Evolutionary conservation across 2,888 invertebrate genomes (phyloP).

Genomic region (Tetrapedia diversipes): DNA sequence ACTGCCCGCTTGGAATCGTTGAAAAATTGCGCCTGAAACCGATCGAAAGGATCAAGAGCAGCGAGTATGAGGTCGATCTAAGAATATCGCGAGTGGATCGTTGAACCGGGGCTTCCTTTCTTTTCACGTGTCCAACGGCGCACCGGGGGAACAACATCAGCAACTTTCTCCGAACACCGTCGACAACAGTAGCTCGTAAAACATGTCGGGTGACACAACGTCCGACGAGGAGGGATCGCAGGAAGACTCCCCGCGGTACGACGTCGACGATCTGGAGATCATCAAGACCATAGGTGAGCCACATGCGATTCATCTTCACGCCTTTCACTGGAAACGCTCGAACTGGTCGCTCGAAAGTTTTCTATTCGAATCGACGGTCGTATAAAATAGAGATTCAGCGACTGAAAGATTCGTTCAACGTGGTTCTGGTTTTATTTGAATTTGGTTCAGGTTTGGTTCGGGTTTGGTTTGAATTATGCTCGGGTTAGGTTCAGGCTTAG

Average conservation of each 20-base stretch:
- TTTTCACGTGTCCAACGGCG: constrained; percentile 69
- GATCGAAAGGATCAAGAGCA: constrained; percentile 29
- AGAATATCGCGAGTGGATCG: constrained; percentile 73
- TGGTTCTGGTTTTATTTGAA: no score
- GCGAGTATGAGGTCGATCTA: constrained; percentile 64
- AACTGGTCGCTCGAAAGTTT: neutral
- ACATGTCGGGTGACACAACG: constrained; percentile 68
- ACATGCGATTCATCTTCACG: neutral
- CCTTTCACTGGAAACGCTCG: constrained; percentile 18
- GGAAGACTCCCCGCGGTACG: constrained; percentile 82
- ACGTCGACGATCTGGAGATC: constrained; percentile 92
- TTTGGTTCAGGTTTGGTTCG: no score
- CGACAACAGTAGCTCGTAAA: constrained; percentile 45
- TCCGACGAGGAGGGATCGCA: constrained; percentile 80
- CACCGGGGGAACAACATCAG: constrained; percentile 65
- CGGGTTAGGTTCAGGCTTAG: no score
- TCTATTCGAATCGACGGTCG: constrained; percentile 18
- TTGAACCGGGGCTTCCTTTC: constrained; percentile 72
- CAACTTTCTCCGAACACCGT: constrained; percentile 61
- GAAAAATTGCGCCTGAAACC: no score
- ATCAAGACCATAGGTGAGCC: constrained; percentile 93
- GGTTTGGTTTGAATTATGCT: no score
- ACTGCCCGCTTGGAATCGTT: no score
- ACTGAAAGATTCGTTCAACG: neutral
- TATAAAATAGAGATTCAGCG: neutral